Evolutionary conservation across 37 sponge, comb jelly and placozoan species (phyloP).

Genomic region (Mnemiopsis leidyi): DNA sequence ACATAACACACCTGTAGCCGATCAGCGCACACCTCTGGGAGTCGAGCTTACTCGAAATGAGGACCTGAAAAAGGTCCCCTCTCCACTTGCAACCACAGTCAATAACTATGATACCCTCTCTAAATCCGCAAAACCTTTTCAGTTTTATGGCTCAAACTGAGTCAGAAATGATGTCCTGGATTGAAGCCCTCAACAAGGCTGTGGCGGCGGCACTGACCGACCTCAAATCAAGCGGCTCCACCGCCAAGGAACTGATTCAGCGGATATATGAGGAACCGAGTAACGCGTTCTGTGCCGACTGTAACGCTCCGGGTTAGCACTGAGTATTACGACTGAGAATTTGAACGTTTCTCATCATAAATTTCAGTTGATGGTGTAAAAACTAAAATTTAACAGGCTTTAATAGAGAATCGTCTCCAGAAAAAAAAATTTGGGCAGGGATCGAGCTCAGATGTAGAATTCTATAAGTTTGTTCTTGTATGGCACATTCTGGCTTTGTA

Average conservation of each 20-base stretch:
- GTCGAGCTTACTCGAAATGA: no score
- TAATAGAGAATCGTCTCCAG: no score
- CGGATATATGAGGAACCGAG: conserved; percentile 46
- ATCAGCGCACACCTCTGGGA: no score
- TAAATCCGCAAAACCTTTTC: background rate
- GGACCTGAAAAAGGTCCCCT: no score
- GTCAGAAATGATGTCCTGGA: conserved; percentile 24
- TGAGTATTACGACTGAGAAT: background rate
- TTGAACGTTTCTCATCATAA: background rate
- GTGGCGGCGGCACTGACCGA: conserved; percentile 6
- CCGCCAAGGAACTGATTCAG: conserved; percentile 45
- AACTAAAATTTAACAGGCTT: no score
- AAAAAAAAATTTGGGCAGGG: no score
- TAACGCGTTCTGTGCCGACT: conserved; percentile 41
- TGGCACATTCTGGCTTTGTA: no score
- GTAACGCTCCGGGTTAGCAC: conserved; percentile 5
- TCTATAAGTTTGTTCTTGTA: no score
- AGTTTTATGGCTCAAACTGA: conserved; percentile 24
- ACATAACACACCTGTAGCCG: no score
- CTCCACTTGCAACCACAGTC: no score
- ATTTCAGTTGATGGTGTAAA: no score
- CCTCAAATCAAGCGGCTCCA: background rate
- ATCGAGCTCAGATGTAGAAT: no score
- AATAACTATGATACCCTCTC: background rate
- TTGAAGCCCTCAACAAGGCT: conserved; percentile 1